Percentiles rank a stretch among this genome's conserved stretches.
Evolutionary conservation across 2,797 vertebrate genomes (phyloP).

Genomic region (Pseudomugil tenellus): DNA sequence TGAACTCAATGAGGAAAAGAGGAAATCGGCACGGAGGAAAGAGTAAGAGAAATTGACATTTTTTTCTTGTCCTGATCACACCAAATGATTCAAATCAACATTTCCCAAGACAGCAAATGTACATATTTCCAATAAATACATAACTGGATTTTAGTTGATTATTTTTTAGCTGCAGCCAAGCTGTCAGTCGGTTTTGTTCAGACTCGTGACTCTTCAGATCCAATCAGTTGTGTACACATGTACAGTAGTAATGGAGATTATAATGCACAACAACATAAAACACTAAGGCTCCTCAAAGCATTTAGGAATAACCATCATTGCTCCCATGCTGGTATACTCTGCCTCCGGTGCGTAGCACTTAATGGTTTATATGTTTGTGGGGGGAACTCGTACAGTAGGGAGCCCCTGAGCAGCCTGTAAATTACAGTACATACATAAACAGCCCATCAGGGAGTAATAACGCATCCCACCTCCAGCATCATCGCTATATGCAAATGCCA

Average conservation of each 20-base stretch:
- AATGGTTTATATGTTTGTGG: conserved; percentile 22
- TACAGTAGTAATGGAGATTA: conserved; percentile 22
- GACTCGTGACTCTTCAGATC: conserved; percentile 10
- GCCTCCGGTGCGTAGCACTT: conserved; percentile 1
- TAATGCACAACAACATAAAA: conserved; percentile 3
- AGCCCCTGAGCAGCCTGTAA: conserved; percentile 10
- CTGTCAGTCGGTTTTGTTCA: neutral
- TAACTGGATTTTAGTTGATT: neutral
- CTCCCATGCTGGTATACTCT: conserved; percentile 1
- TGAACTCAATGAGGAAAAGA: conserved; percentile 96
- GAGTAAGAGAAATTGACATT: conserved; percentile 83
- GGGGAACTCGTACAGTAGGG: neutral
- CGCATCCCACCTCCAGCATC: conserved; percentile 1
- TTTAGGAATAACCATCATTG: conserved; percentile 6
- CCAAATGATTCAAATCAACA: neutral
- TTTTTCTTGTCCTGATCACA: neutral
- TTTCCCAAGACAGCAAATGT: neutral
- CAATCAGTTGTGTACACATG: conserved; percentile 31
- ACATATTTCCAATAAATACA: neutral
- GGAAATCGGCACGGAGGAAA: conserved; percentile 97
- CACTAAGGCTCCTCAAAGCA: neutral
- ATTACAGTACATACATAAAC: conserved; percentile 22
- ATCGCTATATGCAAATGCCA: neutral
- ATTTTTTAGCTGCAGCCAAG: conserved; percentile 11
- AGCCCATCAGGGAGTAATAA: neutral